phyloP scores from a whole-genome alignment of 2,113 vertebrate species.

The Thunnus thynnus region DNA sequence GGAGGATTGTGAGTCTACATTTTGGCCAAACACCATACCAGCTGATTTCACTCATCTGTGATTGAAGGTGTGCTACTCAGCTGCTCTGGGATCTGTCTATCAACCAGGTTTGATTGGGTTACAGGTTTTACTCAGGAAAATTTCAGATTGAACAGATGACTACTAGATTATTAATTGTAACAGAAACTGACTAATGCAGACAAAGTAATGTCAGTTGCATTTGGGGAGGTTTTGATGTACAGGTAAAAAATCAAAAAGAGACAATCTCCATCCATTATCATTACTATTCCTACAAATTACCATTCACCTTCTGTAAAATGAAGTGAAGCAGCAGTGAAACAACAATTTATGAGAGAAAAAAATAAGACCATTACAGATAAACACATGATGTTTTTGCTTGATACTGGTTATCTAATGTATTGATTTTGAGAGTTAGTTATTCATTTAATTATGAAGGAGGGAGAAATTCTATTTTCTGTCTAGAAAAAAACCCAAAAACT shows the following conservation, averaged over 20 bases:
- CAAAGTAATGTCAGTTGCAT: background rate
- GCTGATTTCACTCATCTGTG: conserved; percentile 39
- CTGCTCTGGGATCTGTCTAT: background rate
- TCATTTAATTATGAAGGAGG: background rate
- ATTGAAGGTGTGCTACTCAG: conserved; percentile 22
- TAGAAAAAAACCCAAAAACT: no score
- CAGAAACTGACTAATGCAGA: no score
- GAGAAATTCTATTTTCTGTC: no score
- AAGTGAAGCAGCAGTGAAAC: background rate
- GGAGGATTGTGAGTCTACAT: background rate
- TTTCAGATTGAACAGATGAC: no score
- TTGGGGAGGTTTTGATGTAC: background rate
- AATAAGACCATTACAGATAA: background rate
- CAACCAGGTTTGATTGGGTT: background rate
- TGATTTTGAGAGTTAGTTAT: background rate
- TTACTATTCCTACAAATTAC: background rate
- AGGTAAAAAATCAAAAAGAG: background rate
- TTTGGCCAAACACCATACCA: background rate
- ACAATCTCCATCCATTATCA: background rate
- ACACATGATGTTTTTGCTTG: background rate
- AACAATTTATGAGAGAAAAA: no score
- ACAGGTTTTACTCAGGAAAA: background rate
- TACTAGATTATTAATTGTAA: no score
- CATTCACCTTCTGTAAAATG: background rate
- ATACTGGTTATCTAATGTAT: background rate